phyloP scores from a whole-genome alignment of 2,797 vertebrate genomes.

The Tinamus major region DNA sequence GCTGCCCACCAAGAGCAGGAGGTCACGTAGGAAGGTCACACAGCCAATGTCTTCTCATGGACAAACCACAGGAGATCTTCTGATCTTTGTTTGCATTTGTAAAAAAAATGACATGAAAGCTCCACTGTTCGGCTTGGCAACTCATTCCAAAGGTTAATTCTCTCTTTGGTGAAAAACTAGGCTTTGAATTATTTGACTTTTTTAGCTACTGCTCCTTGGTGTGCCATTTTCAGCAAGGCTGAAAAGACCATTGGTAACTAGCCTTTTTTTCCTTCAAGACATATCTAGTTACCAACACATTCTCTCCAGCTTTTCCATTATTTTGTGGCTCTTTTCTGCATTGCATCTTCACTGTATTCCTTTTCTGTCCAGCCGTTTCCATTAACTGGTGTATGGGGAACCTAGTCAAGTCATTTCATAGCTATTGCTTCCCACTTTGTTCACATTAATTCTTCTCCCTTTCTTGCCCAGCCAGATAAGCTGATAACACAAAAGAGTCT shows the following conservation, averaged over 20 bases:
- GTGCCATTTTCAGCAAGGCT: accelerated
- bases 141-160: neutral
- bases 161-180: neutral
- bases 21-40: too few relatives aligned
- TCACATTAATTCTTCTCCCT: neutral
- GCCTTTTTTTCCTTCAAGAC: neutral
- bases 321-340: neutral
- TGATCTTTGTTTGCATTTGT: neutral
- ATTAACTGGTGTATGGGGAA: neutral
- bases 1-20: neutral
- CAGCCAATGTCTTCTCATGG: too few relatives aligned
- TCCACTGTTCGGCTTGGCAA: neutral
- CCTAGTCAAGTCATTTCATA: neutral
- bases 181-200: neutral
- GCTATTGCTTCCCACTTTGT: neutral
- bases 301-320: neutral
- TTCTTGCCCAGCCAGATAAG: neutral
- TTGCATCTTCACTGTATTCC: neutral
- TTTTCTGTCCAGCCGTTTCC: neutral
- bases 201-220: neutral
- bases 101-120: neutral
- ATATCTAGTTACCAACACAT: neutral
- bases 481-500: conserved; percentile 31
- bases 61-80: neutral
- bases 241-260: neutral